phyloP scores from a whole-genome alignment of 1,140 invertebrate species.

The Halyomorpha halys region DNA sequence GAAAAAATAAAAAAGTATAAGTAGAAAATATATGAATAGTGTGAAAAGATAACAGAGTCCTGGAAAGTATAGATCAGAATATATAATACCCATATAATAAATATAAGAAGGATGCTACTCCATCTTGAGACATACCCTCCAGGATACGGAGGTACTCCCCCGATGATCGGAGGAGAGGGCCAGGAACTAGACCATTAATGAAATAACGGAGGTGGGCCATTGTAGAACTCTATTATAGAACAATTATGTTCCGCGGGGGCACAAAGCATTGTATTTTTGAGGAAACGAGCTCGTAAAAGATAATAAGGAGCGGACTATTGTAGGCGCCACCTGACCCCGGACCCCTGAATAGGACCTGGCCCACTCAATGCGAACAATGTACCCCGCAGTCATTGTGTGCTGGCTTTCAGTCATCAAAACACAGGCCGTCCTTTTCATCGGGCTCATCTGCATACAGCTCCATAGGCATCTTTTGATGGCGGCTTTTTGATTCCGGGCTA shows the following conservation, averaged over 20 bases:
- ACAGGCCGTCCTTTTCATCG: not conserved
- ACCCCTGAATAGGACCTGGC: constrained; percentile 10
- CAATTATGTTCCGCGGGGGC: constrained; percentile 8
- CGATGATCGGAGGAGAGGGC: not conserved
- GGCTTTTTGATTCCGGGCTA: too few relatives aligned
- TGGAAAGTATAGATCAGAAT: too few relatives aligned
- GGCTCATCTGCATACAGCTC: constrained; percentile 10
- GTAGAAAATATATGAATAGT: too few relatives aligned
- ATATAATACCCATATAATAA: too few relatives aligned
- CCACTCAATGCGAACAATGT: constrained; percentile 18
- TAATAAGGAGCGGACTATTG: constrained; percentile 1
- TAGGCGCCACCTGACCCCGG: constrained; percentile 5
- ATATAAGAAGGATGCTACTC: too few relatives aligned
- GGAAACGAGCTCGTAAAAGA: constrained; percentile 11
- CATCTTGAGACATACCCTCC: too few relatives aligned
- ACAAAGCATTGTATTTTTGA: constrained; percentile 6
- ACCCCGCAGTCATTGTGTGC: constrained; percentile 4
- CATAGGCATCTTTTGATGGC: not conserved
- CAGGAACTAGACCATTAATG: constrained; percentile 1
- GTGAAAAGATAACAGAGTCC: too few relatives aligned
- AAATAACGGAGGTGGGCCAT: constrained; percentile 3
- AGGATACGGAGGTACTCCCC: not conserved
- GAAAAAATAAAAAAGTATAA: too few relatives aligned
- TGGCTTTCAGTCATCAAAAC: constrained; percentile 15
- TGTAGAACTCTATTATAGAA: constrained; percentile 12